Conservation (phyloP, 2,797 vertebrate species). For the Sebastes diaconus region DNA sequence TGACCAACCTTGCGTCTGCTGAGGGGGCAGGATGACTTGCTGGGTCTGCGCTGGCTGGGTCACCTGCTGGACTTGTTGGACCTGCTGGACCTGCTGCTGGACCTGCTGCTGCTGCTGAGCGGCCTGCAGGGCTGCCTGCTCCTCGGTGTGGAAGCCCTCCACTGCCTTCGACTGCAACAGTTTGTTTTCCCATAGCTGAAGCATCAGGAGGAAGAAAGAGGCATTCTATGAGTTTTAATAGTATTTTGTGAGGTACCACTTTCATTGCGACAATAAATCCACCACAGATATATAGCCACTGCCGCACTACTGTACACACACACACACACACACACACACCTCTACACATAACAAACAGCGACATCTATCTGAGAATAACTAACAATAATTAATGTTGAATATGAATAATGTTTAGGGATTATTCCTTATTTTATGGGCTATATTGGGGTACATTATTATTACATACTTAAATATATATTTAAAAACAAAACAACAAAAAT, state of each 20-base stretch:
- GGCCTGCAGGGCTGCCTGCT: constrained; percentile 92
- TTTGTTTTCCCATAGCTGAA: constrained; percentile 97
- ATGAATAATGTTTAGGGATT: too few species aligned
- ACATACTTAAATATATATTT: too few species aligned
- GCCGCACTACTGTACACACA: neutral
- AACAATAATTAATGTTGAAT: too few species aligned
- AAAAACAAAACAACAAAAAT: rapidly evolving
- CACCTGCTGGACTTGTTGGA: constrained; percentile 81
- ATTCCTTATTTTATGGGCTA: too few species aligned
- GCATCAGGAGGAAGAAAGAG: neutral
- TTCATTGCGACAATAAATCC: neutral
- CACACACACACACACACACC: too few species aligned
- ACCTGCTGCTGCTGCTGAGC: constrained; percentile 82
- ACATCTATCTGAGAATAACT: too few species aligned
- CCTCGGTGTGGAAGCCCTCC: constrained; percentile 97
- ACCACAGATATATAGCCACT: neutral
- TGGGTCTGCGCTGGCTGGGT: constrained; percentile 80
- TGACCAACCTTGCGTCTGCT: constrained; percentile 88
- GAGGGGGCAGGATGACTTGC: constrained; percentile 91
- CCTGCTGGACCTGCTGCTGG: constrained; percentile 66
- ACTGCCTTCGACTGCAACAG: constrained; percentile 98
- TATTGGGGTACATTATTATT: too few species aligned
- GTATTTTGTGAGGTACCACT: neutral
- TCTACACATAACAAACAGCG: too few species aligned
- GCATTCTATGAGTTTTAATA: neutral